Evolutionary conservation across 2,888 invertebrate genomes (phyloP).

Genomic region (Leptinotarsa rubiginosa): DNA sequence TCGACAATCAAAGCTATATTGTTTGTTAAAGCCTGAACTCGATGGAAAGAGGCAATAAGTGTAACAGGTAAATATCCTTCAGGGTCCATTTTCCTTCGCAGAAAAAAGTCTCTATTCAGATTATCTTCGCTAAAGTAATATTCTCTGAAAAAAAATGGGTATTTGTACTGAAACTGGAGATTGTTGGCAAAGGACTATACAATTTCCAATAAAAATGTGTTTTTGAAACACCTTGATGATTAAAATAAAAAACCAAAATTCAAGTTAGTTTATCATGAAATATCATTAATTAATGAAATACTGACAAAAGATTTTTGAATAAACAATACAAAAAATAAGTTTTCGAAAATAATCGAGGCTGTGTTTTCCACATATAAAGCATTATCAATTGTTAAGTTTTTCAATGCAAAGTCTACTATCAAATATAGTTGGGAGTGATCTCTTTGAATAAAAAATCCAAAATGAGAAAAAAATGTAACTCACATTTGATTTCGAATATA

Average conservation of each 20-base stretch:
- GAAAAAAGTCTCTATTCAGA: constrained; percentile 93
- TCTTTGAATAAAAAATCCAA: background rate
- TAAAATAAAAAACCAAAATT: too few species aligned
- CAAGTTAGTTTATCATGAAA: too few species aligned
- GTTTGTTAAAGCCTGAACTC: constrained; percentile 88
- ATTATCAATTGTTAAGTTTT: too few species aligned
- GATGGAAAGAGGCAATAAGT: constrained; percentile 95
- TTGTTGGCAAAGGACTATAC: too few species aligned
- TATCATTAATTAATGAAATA: too few species aligned
- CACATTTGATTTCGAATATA: constrained; percentile 92
- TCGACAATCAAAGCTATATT: constrained; percentile 87
- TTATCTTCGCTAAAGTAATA: constrained; percentile 99
- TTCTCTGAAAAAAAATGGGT: constrained; percentile 76
- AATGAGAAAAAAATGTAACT: constrained; percentile 64
- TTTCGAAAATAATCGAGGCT: too few species aligned
- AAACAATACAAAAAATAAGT: too few species aligned
- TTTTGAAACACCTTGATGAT: too few species aligned
- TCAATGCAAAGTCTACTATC: too few species aligned
- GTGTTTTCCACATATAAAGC: too few species aligned
- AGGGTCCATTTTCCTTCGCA: constrained; percentile 95
- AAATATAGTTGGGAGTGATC: background rate
- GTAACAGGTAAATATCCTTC: constrained; percentile 94
- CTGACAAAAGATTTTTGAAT: too few species aligned
- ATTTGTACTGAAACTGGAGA: background rate
- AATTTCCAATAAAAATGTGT: too few species aligned